Base-by-base conservation (phyloP, 2,888 invertebrate genomes). In the Agonopterix heracliana region DNA sequence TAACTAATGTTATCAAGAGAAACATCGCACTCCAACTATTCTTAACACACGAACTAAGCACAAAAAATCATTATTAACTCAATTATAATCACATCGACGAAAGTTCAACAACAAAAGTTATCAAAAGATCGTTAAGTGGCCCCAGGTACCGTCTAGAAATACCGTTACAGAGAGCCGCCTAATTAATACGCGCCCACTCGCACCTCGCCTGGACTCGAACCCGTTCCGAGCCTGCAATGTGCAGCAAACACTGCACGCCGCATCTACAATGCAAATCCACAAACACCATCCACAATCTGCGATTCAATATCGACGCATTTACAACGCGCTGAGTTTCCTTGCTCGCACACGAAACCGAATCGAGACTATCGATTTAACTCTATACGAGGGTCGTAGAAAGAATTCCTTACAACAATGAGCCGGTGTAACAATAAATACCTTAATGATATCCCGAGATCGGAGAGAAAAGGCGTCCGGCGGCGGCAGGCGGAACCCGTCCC, bases 361-460 rank as follows among this genome's bases (percentile, higher is more conserved):
- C 71, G 66, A 68, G 74, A 67, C 82, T 81, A 87, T 87, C 81
- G 87, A 88, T 87, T 84, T 68, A 82, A 80, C 78, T 81, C 71
- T 61, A 77, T 74, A 78, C 76, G 74, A 78, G 77, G 76, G 73
- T 73, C 76, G 75, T 73, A 73, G 78, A 83, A 86, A 84, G 81
- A 83, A 84, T 84, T 82, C 78, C 82, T 81, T 84, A 84, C 78
- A 87, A 87, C 88, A 87, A 88, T 87, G 83, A 85, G 74, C 77
- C 81, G 80, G 83, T 85, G 85, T 86, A 80, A 88, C 88, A 87
- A 87, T 87, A 88, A 87, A 88, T 88, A 88, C 88, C 88, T 87
- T 87, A 87, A 87, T 88, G 88, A 86, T 88, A 88, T 87, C 88
- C 87, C 78, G 78, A 81, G 87, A 84, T 79, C 81, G 72, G 77